Base-by-base conservation (phyloP, 2,888 invertebrate genomes). In the Psylliodes chrysocephalus region DNA sequence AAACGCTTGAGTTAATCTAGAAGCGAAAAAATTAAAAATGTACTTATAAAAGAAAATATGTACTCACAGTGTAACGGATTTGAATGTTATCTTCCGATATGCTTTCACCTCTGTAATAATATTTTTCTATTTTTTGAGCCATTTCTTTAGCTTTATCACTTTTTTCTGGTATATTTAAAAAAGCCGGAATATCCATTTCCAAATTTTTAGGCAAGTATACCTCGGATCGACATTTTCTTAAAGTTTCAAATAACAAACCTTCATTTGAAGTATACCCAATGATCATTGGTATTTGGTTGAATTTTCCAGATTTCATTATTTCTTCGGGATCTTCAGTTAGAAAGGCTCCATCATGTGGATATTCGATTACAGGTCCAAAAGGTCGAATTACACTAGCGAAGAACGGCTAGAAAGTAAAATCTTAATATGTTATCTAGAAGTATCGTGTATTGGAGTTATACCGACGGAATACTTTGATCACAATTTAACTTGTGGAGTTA, bases 31-130 rank as follows among this genome's bases (percentile, higher is more conserved):
- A n/a, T n/a, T n/a, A n/a, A n/a, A n/a, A n/a, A n/a, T n/a, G n/a
- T n/a, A n/a, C n/a, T n/a, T n/a, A n/a, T n/a, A n/a, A n/a, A n/a
- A n/a, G n/a, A n/a, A 25, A 25, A 25, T 25, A 25, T 25, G 7
- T 25, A 25, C 30, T 66, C 73, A 78, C 78, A 69, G 63, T 60
- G 65, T 75, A 76, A 38, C 80, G 81, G 62, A 81, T 75, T 35
- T 82, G 75, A 3, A 83, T 74, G 25, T 82, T 81, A 15, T 82
- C 70, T 40, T 71, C 68, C 1, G 78, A 75, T 1, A 83, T 78
- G 44, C 79, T 75, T 28, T 81, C 76, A 7, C 83, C 79, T 1
- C 81, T 83, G 69, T 82, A 85, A 71, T 85, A 85, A 4, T 78
- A 75, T n/a, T 82, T 63, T 51, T 81, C 81, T 7, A 86, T 75